Evolutionary conservation across 2,888 invertebrate genomes (phyloP), one percentile per base, ranked within the genome.

Genomic region (Rambutsinella grinnellia): DNA sequence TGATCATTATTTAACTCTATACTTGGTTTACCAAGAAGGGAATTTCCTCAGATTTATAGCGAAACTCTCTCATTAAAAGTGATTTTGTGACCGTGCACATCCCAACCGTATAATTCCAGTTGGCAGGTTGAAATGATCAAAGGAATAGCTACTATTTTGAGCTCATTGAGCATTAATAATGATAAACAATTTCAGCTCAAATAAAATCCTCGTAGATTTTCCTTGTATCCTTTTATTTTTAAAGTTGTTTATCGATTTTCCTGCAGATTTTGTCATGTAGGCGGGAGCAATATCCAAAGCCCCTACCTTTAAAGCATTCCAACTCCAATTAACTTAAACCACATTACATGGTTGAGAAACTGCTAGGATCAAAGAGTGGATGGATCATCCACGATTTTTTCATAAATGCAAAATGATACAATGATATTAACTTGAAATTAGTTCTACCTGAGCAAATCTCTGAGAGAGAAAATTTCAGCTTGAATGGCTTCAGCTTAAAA

Each of bases 61-160:
- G n/a, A n/a, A 27, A 44, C 58, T 56, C 44, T 57, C 67, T 75
- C 68, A 75, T 75, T 68, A 75, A 67, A 75, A 75, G 56, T 60
- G 68, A 56, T 54, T 62, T 47, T 61, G 67, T 49, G 54, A 74
- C 61, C 66, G 27, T 67, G 75, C n/a, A n/a, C n/a, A n/a, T n/a
- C n/a, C n/a, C n/a, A n/a, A 75, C 61, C 61, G 68, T 75, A 62
- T 72, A 66, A 72, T 72, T 72, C 66, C 66, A 66, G 66, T 72
- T 72, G 72, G 66, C 72, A 72, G 66, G 66, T 28, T 27, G 56
- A 46, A 60, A 60, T 72, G 72, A 72, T 72, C 72, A 72, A 72
- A 72, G 63, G 19, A 10, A 60, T 21, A 49, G 15, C 63, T 44
- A 24, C 51, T 23, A 36, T 24, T 71, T 65, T 65, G 72, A 72